A percentile compares a stretch with the other conserved stretches of the same genome.
Conservation (phyloP, 1,140 invertebrate species). For the Drosophila pachea region DNA sequence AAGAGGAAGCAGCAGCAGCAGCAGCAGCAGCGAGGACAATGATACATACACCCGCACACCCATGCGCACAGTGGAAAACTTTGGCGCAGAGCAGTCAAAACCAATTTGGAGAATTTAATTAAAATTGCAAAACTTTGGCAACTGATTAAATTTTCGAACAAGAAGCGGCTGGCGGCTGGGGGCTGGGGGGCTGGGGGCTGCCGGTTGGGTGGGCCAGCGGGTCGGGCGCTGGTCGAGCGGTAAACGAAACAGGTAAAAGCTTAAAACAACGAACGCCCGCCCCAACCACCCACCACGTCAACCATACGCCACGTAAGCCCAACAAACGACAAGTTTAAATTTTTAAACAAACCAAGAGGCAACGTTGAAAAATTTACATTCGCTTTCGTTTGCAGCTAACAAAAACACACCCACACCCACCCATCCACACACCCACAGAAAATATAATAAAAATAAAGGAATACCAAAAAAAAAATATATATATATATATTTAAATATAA, state of each 20-base stretch:
- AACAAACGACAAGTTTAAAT: conserved; percentile 70
- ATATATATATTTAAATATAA: conserved; percentile 27
- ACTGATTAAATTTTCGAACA: conserved; percentile 74
- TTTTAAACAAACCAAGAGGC: conserved; percentile 64
- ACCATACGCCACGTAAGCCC: too few relatives aligned
- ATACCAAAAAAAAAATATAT: conserved; percentile 10
- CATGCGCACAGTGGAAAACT: conserved; percentile 58
- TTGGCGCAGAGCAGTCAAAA: conserved; percentile 76
- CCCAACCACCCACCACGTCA: too few relatives aligned
- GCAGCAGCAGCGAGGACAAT: conserved; percentile 53
- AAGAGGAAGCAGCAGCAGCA: conserved; percentile 5
- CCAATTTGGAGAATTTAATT: conserved; percentile 78
- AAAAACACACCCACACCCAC: conserved; percentile 1
- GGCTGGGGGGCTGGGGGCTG: background rate
- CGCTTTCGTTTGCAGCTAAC: conserved; percentile 70
- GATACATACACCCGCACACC: conserved; percentile 32
- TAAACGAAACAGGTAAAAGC: conserved; percentile 58
- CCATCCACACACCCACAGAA: background rate
- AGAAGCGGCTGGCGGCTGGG: conserved; percentile 24
- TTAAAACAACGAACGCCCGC: conserved; percentile 56
- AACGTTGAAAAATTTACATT: conserved; percentile 72
- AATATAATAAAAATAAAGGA: conserved; percentile 14
- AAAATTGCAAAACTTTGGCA: conserved; percentile 78
- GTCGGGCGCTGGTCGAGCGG: background rate
- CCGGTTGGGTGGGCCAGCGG: background rate